Conservation (phyloP, 37 sponge, comb jelly and placozoan species). For the Chondrosia reniformis region DNA sequence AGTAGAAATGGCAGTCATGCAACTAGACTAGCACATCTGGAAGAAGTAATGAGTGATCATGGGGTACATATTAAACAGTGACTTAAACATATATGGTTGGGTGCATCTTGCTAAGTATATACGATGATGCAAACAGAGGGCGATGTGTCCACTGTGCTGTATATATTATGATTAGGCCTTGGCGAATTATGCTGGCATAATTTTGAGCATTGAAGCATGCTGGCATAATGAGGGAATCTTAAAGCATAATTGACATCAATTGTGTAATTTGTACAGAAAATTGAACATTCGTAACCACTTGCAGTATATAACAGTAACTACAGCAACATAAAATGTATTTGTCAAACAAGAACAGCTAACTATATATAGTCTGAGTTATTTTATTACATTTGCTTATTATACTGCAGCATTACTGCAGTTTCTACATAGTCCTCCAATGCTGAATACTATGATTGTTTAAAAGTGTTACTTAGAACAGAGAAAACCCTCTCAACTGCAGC, state of each 20-base stretch:
- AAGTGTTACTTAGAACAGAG: background rate
- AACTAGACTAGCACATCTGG: too few relatives aligned
- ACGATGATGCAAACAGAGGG: too few relatives aligned
- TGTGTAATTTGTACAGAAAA: conserved; percentile 2
- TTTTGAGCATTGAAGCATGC: background rate
- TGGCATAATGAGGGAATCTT: conserved; percentile 14
- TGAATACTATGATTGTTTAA: background rate
- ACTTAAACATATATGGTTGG: too few relatives aligned
- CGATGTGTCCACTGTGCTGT: too few relatives aligned
- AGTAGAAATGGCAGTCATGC: too few relatives aligned
- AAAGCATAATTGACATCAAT: background rate
- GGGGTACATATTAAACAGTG: too few relatives aligned
- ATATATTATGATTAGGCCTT: background rate
- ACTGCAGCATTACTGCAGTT: background rate
- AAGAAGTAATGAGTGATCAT: too few relatives aligned
- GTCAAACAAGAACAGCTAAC: background rate
- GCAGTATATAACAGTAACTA: conserved; percentile 4
- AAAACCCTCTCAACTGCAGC: background rate
- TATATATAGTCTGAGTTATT: background rate
- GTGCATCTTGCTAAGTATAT: too few relatives aligned
- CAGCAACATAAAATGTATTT: background rate
- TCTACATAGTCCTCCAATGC: background rate
- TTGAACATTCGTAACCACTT: conserved; percentile 11
- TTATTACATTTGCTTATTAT: background rate
- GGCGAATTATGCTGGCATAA: conserved; percentile 1